Evolutionary conservation across 92 coral and sea anemone genomes (phyloP), one percentile per base, ranked within the genome.

Genomic region (Galaxea fascicularis): DNA sequence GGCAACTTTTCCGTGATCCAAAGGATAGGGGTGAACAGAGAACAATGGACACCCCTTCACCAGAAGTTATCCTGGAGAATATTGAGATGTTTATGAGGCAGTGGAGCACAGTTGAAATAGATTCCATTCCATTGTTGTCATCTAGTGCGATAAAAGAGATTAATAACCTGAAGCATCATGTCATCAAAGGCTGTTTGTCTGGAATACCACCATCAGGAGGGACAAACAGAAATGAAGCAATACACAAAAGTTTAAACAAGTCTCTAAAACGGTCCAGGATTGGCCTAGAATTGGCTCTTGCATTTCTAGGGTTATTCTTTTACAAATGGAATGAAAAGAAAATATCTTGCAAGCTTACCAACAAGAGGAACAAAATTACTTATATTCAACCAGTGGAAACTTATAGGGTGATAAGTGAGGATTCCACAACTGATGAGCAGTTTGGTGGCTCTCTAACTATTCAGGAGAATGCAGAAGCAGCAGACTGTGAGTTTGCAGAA

Each of bases 301-400:
- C 76, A 65, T 76, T 76, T 76, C 51, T 76, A 25, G 82, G 82
- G 29, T 76, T 76, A 51, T 91, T 87, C 64, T 91, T 87, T 91
- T 87, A 91, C 86, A 86, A 64, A 39, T 91, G 94, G 94, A 91
- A 91, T 87, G 91, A 90, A 87, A 86, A 60, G 49, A 77, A 81
- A 71, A 76, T 62, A 26, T 86, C 82, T 24, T 60, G 88, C 39
- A 53, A 67, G 46, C 31, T 13, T 39, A 58, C 17, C 75, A 89
- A 66, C 58, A 47, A 62, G 69, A 72, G 27, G 35, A 73, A 10
- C 18, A 64, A 28, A 64, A 27, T 74, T 3, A 69, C 21, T 65
- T 82, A 76, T 77, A 66, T 75, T 74, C 47, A 64, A 20, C 88
- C 88, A 63, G 82, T 84, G 69, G 82, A 84, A 74, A 84, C 27